phyloP scores from a whole-genome alignment of 2,888 invertebrate species.

The Sesamia inferens region DNA sequence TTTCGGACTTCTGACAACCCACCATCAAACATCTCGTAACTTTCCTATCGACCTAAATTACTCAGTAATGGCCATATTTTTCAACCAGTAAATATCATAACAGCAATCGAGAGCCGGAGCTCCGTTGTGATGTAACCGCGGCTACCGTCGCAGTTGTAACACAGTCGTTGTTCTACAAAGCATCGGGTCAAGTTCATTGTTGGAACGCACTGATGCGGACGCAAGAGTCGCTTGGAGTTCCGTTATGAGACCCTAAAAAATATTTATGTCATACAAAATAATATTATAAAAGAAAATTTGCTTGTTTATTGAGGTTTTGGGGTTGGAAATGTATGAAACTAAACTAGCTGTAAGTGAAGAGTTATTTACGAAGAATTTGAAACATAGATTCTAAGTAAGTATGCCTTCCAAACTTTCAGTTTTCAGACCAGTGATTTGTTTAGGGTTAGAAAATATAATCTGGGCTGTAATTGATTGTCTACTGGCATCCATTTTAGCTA shows the following conservation, averaged over 20 bases:
- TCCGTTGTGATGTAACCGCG: constrained; percentile 47
- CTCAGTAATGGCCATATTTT: background rate
- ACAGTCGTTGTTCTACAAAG: constrained; percentile 39
- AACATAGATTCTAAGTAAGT: background rate
- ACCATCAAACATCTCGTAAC: background rate
- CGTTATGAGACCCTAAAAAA: constrained; percentile 12
- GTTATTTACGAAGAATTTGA: background rate
- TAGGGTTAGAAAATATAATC: background rate
- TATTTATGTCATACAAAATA: constrained; percentile 9
- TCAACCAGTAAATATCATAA: constrained; percentile 21
- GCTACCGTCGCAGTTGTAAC: constrained; percentile 5
- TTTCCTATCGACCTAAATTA: constrained; percentile 15
- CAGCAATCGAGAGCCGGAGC: constrained; percentile 35
- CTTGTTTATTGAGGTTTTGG: constrained; percentile 14
- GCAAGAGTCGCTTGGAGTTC: constrained; percentile 31
- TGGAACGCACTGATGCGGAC: constrained; percentile 23
- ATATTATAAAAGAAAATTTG: constrained; percentile 1
- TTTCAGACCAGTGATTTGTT: background rate
- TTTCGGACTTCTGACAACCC: background rate
- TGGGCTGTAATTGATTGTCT: background rate
- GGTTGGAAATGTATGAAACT: background rate
- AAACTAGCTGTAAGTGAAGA: background rate
- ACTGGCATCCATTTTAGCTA: background rate
- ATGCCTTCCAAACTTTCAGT: background rate
- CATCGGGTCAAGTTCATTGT: constrained; percentile 56